These are phyloP conservation scores for Melanitta fusca DNA, from an alignment of 2,797 vertebrate species.

Conservation along the genomic window DNA sequence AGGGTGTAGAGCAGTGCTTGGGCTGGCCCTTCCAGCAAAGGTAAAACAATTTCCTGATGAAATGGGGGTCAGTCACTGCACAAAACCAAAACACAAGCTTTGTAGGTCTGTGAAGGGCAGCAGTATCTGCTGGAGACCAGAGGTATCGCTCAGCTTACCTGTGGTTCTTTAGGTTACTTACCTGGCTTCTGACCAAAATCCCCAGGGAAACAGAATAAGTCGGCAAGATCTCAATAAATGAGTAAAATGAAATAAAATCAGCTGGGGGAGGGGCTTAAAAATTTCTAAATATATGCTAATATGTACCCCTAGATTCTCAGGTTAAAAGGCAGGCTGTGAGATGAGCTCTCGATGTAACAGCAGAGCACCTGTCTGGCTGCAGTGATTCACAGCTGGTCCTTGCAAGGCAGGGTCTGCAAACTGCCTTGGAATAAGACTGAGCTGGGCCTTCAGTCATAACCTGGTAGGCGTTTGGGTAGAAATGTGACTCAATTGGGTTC, in stretches of 20 bases:
- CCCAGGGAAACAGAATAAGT: background rate
- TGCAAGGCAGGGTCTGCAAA: background rate
- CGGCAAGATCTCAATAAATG: background rate
- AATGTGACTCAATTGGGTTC: background rate
- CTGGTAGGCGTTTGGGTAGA: background rate
- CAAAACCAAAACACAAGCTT: background rate
- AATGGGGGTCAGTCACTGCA: background rate
- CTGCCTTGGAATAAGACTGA: background rate
- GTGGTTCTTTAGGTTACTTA: background rate
- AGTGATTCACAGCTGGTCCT: background rate
- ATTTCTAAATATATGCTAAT: background rate
- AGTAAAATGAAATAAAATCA: background rate
- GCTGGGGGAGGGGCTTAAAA: too few relatives aligned
- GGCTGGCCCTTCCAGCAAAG: background rate
- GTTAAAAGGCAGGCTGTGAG: background rate
- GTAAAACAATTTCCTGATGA: background rate
- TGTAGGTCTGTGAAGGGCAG: background rate
- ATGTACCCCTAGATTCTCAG: background rate
- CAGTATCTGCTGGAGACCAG: background rate
- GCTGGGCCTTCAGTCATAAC: background rate
- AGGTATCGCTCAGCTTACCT: background rate
- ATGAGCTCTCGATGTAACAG: background rate
- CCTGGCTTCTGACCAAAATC: background rate
- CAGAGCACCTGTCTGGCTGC: background rate
- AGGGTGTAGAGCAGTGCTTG: background rate